A percentile compares a stretch with the other conserved stretches of the same genome.
Evolutionary conservation across 2,113 vertebrate genomes (phyloP).

Genomic region (Pteropus alecto): DNA sequence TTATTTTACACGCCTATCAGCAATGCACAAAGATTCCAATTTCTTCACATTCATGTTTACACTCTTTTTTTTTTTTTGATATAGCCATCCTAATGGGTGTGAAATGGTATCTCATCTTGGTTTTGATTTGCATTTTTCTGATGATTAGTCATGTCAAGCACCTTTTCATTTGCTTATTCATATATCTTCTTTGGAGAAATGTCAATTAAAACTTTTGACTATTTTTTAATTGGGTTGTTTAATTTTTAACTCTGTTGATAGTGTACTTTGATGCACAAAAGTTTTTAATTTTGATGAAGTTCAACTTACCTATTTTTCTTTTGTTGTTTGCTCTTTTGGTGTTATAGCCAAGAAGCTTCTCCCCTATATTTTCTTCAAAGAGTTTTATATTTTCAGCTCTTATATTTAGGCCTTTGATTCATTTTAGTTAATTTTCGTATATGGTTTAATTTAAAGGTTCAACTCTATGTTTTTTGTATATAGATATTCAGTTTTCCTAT

Average conservation of each 20-base stretch:
- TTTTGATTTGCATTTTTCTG: not conserved
- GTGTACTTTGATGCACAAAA: not conserved
- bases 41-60: not conserved
- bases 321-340: not conserved
- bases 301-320: not conserved
- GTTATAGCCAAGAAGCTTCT: not conserved
- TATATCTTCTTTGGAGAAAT: conserved; percentile 2
- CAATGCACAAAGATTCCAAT: not conserved
- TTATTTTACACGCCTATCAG: not conserved
- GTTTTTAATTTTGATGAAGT: not conserved
- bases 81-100: not conserved
- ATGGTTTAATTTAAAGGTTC: not conserved
- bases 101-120: not conserved
- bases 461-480: not conserved
- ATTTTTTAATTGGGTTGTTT: not conserved
- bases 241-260: not conserved
- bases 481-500: not conserved
- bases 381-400: not conserved
- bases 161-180: not conserved
- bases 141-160: not conserved
- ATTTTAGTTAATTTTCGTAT: not conserved
- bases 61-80: not conserved
- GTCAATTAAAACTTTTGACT: not conserved
- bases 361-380: not conserved
- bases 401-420: not conserved